Evolutionary conservation across 1,140 invertebrate species (phyloP), one percentile per base, ranked within the genome.

Genomic region (Neotoxoptera formosana): DNA sequence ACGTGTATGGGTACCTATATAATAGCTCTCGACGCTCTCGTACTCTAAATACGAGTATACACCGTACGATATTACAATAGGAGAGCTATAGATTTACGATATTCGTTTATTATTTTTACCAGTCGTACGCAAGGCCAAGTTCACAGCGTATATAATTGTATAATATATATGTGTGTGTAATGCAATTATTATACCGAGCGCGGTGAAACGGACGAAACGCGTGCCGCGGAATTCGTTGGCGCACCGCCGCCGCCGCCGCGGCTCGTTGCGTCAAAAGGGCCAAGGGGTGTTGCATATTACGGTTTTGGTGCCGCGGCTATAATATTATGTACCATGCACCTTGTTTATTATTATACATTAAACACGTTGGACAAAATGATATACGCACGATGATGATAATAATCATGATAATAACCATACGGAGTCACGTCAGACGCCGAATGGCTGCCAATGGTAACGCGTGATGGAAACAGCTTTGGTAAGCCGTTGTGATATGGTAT

Each of bases 91-190:
- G n/a, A 76, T 76, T 76, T n/a, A 76, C 60, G 30, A n/a, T 76
- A 76, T 76, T n/a, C 14, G 30, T 76, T 76, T 76, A 4, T 76
- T 30, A 47, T 60, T 67, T 67, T 67, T n/a, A 6, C 60, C 4
- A 67, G 30, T 67, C 60, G 60, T 76, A 76, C 14, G 14, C 60
- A 76, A 76, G 60, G 60, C 60, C 60, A 76, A 76, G 60, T 76
- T 76, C 60, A 76, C 30, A 76, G 60, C 60, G 60, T n/a, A 76
- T n/a, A 76, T 76, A 76, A 76, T n/a, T 76, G 60, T n/a, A 76
- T 20, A 76, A 67, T 67, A 60, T n/a, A n/a, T n/a, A n/a, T n/a
- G n/a, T n/a, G 14, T 20, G 9, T 76, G n/a, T 20, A 76, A 76
- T 76, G 60, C 60, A 76, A 76, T 76, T 67, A 67, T n/a, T 67